Base-by-base conservation (phyloP, 2,888 invertebrate genomes). In the Malthinus seriepunctatus region DNA sequence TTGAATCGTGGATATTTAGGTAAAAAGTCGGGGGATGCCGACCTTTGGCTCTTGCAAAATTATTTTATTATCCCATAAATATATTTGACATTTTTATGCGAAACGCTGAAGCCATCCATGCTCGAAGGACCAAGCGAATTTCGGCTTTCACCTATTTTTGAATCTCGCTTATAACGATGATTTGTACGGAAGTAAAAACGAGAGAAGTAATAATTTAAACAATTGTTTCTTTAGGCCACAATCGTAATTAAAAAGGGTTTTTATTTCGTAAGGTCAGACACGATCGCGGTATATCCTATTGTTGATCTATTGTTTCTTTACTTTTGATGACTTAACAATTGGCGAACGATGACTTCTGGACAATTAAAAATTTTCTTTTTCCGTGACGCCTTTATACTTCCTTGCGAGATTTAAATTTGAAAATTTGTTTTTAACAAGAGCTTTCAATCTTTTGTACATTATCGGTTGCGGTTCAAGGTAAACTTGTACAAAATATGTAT, bases 171-270 rank as follows among this genome's bases (percentile, higher is more conserved):
- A 15, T 7, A 42, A 9, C 23, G 23, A 23, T 23, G 23, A 23
- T 23, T 23, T 23, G 23, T 23, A 15, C 15, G 39, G 15, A 15
- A 23, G 39, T n/a, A 42, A 15, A 23, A 15, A 15, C 5, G 6
- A 42, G 7, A 42, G 23, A 4, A 6, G 15, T n/a, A 23, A 42
- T 42, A 42, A 11, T 42, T 38, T 42, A 3, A 42, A 9, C 23
- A 5, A 23, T 42, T 42, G 23, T 42, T 42, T n/a, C 39, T 42
- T 9, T 42, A 42, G 45, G 53, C 32, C 33, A 37, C 31, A 37
- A 45, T 53, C 32, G 53, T 37, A 53, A 53, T 53, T 53, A 53
- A 37, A 23, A 23, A 32, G 53, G 46, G n/a, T 52, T 23, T 53
- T 37, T 53, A 23, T 12, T 42, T 42, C 23, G 23, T 53, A 37